A percentile compares a stretch with the other conserved stretches of the same genome.
Evolutionary conservation across 2,113 vertebrate genomes (phyloP).

Genomic region (Clinocottus analis): DNA sequence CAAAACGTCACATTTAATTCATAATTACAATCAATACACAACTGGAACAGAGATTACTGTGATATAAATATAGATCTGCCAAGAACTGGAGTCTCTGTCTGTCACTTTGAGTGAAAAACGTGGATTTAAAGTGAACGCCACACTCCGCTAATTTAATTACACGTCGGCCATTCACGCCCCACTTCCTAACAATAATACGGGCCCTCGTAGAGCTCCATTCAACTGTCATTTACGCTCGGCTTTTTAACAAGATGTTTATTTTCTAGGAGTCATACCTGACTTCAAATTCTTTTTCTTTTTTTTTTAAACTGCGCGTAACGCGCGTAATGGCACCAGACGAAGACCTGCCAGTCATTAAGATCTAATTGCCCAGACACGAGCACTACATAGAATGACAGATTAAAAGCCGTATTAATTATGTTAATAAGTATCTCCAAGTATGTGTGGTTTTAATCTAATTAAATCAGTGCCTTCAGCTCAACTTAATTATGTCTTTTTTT

Average conservation of each 20-base stretch:
- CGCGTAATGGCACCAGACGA: conserved; percentile 51
- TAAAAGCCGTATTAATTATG: conserved; percentile 20
- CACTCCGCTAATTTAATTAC: conserved; percentile 35
- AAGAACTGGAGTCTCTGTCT: conserved; percentile 7
- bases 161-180: conserved; percentile 14
- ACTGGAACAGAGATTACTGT: not conserved
- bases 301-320: conserved; percentile 63
- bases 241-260: conserved; percentile 33
- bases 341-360: not conserved
- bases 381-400: not conserved
- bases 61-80: not conserved
- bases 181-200: conserved; percentile 63
- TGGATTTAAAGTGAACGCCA: not conserved
- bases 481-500: not conserved
- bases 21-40: not conserved
- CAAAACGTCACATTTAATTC: conserved; percentile 2
- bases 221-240: conserved; percentile 32
- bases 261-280: conserved; percentile 4
- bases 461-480: not conserved
- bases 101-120: conserved; percentile 1
- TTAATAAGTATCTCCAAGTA: not conserved
- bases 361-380: conserved; percentile 1
- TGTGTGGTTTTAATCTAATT: not conserved
- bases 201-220: conserved; percentile 28
- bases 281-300: too few relatives aligned